A percentile compares a stretch with the other conserved stretches of the same genome.
Evolutionary conservation across 23 tunicate genomes (phyloP).

Genomic region (Trididemnum clinides): DNA sequence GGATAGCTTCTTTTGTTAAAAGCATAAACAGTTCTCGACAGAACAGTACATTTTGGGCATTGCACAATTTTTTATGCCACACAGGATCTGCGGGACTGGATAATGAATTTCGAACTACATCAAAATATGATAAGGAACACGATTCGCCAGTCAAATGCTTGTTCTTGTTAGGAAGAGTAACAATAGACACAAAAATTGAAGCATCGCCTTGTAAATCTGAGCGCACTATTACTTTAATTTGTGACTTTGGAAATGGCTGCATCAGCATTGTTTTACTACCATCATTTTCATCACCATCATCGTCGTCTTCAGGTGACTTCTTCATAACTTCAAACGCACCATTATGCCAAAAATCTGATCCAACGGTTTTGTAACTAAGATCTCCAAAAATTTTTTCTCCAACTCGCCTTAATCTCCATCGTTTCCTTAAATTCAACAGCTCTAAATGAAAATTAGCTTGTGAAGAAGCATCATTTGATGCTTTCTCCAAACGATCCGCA

Average conservation of each 20-base stretch:
- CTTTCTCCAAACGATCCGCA: conserved; percentile 53
- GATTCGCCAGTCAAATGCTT: not conserved
- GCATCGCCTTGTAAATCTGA: conserved; percentile 47
- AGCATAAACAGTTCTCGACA: conserved; percentile 74
- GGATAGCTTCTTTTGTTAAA: conserved; percentile 83
- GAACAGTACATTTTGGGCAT: conserved; percentile 86
- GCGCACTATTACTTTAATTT: conserved; percentile 39
- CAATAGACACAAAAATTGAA: conserved; percentile 34
- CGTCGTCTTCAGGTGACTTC: conserved; percentile 57
- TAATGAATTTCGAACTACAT: conserved; percentile 9
- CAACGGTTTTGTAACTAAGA: conserved; percentile 75
- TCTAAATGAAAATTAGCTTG: conserved; percentile 63
- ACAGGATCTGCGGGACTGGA: conserved; percentile 41
- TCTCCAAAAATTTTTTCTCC: conserved; percentile 90
- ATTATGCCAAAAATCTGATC: conserved; percentile 68
- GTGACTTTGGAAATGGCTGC: conserved; percentile 11
- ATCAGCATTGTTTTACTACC: not conserved
- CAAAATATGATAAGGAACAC: conserved; percentile 2
- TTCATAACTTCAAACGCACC: conserved; percentile 93
- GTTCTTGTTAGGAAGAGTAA: not conserved
- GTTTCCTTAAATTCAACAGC: conserved; percentile 67
- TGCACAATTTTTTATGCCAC: conserved; percentile 74
- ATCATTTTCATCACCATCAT: conserved; percentile 22
- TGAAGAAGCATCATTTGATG: conserved; percentile 17
- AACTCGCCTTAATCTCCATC: conserved; percentile 75